phyloP scores from a whole-genome alignment of 2,113 vertebrate genomes.

The Coracopsis vasa region DNA sequence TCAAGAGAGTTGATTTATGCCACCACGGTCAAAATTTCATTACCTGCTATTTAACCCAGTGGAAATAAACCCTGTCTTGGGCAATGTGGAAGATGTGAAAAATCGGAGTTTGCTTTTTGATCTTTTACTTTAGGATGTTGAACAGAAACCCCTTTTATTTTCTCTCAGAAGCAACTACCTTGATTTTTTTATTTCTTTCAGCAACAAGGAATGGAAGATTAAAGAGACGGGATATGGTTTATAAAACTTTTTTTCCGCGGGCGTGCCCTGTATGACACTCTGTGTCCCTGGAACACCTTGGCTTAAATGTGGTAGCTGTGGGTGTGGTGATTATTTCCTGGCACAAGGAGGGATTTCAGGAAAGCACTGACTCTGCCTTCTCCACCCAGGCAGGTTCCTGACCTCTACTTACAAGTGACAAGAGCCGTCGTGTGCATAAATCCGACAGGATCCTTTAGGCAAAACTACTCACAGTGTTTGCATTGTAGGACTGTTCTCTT shows the following conservation, averaged over 20 bases:
- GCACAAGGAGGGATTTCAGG: constrained; percentile 65
- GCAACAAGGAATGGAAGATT: constrained; percentile 50
- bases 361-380: constrained; percentile 57
- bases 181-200: neutral
- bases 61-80: neutral
- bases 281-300: constrained; percentile 61
- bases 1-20: constrained; percentile 1
- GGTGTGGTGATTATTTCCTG: constrained; percentile 68
- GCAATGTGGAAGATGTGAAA: constrained; percentile 6
- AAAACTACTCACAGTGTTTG: constrained; percentile 46
- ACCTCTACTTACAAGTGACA: constrained; percentile 62
- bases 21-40: neutral
- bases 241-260: constrained; percentile 45
- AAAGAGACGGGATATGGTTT: constrained; percentile 56
- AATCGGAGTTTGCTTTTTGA: constrained; percentile 13
- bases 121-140: constrained; percentile 14
- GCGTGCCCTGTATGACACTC: constrained; percentile 27
- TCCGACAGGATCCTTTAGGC: constrained; percentile 12
- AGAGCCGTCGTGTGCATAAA: constrained; percentile 13
- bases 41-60: neutral
- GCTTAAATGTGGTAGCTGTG: constrained; percentile 46
- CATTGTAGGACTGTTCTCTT: constrained; percentile 51
- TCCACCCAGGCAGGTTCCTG: constrained; percentile 63
- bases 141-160: constrained; percentile 21
- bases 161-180: neutral